Evolutionary conservation across 2,797 vertebrate species (phyloP), one percentile per base, ranked within the genome.

Genomic region (Eulemur coronatus): DNA sequence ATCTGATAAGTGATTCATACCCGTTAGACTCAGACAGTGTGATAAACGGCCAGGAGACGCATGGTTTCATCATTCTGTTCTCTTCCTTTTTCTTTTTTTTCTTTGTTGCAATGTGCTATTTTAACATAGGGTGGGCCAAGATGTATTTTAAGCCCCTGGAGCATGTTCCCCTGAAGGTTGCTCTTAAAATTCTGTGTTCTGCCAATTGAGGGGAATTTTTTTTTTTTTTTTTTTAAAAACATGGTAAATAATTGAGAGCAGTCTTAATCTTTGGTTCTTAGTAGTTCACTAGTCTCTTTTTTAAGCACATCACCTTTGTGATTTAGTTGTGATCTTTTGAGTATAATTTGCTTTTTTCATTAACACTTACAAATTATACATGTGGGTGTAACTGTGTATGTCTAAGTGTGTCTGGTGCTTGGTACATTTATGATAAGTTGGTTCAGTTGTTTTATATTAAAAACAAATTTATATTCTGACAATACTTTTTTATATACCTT

Each of bases 111-210:
- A 9, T 15, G 48, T 79, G 48, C 95, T 78, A 0, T 92, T 91
- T 96, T 94, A 81, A 81, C 22, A 17, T 24, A 38, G 67, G 46
- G 41, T 52, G 78, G 61, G 33, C 63, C 41, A 82, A 14, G 30
- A 13, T 75, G 22, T 28, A 33, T 67, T 93, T 69, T 69, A 93
- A 84, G 43, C 14, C n/a, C 57, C 28, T 28, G 14, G 59, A 93
- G 13, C 33, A 7, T n/a, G 18, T 90, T 93, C 95, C 61, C 33
- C 38, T 95, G 52, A 80, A 81, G 35, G 12, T 84, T 89, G 57
- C 89, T 89, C 57, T 84, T 96, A 75, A 95, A 94, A 84, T 84
- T 91, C 33, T 85, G 20, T 81, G 13, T 89, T 93, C 43, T 87
- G 24, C 67, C 84, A 89, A 17, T 55, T 87, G 35, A 88, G 52